Conservation (phyloP, 2,797 vertebrate genomes). For the Pipistrellus kuhlii region DNA sequence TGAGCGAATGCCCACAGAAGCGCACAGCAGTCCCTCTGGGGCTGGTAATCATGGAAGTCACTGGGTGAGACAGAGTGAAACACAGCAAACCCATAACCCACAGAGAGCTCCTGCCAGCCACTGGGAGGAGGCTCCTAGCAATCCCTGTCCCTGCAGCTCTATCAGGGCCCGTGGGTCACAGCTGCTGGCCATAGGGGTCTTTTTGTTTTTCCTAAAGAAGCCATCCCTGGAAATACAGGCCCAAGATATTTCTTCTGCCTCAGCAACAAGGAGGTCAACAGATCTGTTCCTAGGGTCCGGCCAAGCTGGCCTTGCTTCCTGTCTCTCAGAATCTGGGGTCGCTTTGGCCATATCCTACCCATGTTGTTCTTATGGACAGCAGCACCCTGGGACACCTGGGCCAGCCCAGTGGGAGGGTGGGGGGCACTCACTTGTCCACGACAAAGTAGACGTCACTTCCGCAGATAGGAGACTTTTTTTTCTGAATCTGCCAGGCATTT, state of each 20-base stretch:
- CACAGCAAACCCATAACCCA: not conserved
- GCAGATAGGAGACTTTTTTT: constrained; percentile 70
- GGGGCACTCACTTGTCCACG: constrained; percentile 94
- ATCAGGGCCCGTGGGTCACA: not conserved
- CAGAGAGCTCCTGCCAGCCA: too few species aligned
- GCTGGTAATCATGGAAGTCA: not conserved
- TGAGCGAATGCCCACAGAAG: not conserved
- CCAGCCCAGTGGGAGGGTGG: too few species aligned
- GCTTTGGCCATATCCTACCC: not conserved
- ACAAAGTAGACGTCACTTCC: constrained; percentile 96
- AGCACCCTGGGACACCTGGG: not conserved
- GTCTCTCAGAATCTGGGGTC: not conserved
- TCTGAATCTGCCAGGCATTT: not conserved
- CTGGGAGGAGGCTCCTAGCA: not conserved
- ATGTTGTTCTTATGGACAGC: not conserved
- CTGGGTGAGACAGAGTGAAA: not conserved
- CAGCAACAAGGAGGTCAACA: not conserved
- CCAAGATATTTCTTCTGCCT: not conserved
- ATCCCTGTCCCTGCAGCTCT: not conserved
- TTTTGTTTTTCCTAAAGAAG: not conserved
- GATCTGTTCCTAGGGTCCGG: not conserved
- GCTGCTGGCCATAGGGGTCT: not conserved
- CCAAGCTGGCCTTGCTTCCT: not conserved
- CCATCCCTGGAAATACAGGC: not conserved
- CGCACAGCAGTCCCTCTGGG: not conserved